A percentile compares a stretch with the other conserved stretches of the same genome.
Conservation (phyloP, 2,888 invertebrate species). For the Podabrus alpinus region DNA sequence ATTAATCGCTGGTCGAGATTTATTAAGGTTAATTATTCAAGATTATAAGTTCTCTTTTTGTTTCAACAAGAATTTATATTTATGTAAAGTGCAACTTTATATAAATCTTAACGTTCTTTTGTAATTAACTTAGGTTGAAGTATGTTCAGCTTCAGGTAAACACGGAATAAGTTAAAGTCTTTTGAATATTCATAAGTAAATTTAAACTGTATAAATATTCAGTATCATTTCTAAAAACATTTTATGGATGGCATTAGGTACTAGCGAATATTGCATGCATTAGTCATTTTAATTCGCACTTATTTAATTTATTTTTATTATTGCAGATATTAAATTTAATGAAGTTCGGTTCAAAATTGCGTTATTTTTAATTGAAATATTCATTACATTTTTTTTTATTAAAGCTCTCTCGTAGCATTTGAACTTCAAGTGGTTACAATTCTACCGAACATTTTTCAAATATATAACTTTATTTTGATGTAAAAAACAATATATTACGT, state of each 20-base stretch:
- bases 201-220: slow-evolving; percentile 39
- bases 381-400: neutral
- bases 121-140: slow-evolving; percentile 42
- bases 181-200: slow-evolving; percentile 42
- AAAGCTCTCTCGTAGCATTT: neutral
- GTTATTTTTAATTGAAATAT: neutral
- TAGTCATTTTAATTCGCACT: slow-evolving; percentile 23
- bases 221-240: slow-evolving; percentile 37
- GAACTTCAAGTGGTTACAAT: neutral
- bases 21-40: slow-evolving; percentile 11
- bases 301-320: slow-evolving; percentile 24
- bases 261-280: slow-evolving; percentile 19
- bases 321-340: slow-evolving; percentile 24
- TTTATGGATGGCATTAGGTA: slow-evolving; percentile 31
- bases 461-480: no score
- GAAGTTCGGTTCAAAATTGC: neutral
- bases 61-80: slow-evolving; percentile 25
- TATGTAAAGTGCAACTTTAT: slow-evolving; percentile 22
- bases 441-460: neutral
- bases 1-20: neutral
- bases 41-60: slow-evolving; percentile 13
- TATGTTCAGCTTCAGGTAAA: slow-evolving; percentile 42
- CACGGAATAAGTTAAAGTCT: slow-evolving; percentile 39
- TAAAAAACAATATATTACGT: neutral
- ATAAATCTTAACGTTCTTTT: slow-evolving; percentile 36